Percentiles rank a stretch among this genome's conserved stretches.
These are phyloP conservation scores for Ophioninae sp. DNA, from an alignment of 2,888 invertebrate genomes.

Conservation along the genomic window DNA sequence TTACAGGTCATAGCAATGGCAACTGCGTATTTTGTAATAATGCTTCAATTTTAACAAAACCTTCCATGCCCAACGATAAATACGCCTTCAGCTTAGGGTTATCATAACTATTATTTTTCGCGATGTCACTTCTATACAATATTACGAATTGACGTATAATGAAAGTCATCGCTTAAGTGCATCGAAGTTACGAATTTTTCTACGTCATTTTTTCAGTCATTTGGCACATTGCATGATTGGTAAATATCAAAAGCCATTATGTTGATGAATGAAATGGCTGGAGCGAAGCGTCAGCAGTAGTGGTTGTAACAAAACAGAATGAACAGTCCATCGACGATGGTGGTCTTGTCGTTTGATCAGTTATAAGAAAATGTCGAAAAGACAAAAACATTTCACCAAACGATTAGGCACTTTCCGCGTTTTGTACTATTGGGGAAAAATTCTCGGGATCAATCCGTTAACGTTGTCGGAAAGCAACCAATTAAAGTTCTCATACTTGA, in stretches of 20 bases:
- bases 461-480: slow-evolving; percentile 18
- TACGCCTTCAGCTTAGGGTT: no score
- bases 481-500: slow-evolving; percentile 37
- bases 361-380: slow-evolving; percentile 8
- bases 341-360: neutral
- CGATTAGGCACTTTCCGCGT: slow-evolving; percentile 16
- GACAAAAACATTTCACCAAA: neutral
- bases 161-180: no score
- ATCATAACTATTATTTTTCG: no score
- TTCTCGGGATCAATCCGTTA: slow-evolving; percentile 45
- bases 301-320: neutral
- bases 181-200: no score
- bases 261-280: neutral
- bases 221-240: neutral
- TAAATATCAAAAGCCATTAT: neutral
- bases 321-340: slow-evolving; percentile 2
- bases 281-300: neutral
- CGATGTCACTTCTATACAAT: no score
- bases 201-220: no score
- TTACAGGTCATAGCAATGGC: slow-evolving; percentile 27
- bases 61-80: no score
- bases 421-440: slow-evolving; percentile 47
- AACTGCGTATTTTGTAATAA: slow-evolving; percentile 39
- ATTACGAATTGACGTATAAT: no score
- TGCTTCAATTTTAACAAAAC: slow-evolving; percentile 40